Percentiles rank a stretch among this genome's conserved stretches.
Evolutionary conservation across 1,140 invertebrate species (phyloP).

Genomic region (Drosophila arawakana): DNA sequence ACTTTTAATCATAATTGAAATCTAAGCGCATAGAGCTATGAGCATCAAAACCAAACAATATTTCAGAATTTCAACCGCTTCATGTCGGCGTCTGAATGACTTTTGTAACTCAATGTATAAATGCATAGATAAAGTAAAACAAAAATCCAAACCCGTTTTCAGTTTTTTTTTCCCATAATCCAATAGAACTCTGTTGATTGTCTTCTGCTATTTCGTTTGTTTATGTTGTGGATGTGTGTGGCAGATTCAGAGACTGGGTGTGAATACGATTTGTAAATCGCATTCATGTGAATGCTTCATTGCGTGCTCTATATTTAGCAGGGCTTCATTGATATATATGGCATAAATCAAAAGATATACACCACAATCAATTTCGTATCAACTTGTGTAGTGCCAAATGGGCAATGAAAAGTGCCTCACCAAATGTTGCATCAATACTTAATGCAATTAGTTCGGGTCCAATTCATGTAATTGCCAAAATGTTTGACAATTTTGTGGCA

Average conservation of each 20-base stretch:
- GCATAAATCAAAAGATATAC: constrained; percentile 66
- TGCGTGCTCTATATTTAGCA: constrained; percentile 34
- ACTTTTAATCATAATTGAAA: constrained; percentile 60
- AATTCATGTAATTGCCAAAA: constrained; percentile 65
- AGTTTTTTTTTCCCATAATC: constrained; percentile 22
- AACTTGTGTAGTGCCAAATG: constrained; percentile 44
- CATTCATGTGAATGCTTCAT: constrained; percentile 46
- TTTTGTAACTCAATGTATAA: constrained; percentile 14
- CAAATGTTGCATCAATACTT: constrained; percentile 57
- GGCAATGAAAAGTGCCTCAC: constrained; percentile 35
- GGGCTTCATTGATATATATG: constrained; percentile 57
- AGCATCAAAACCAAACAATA: constrained; percentile 33
- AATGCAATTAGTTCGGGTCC: constrained; percentile 80
- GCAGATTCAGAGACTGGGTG: constrained; percentile 21
- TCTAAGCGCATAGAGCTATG: constrained; percentile 19
- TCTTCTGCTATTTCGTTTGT: constrained; percentile 26
- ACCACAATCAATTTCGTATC: constrained; percentile 27
- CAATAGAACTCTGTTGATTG: constrained; percentile 49
- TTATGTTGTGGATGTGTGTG: constrained; percentile 4
- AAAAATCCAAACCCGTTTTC: constrained; percentile 43
- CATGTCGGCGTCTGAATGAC: background rate
- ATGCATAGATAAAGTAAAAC: constrained; percentile 3
- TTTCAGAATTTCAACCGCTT: constrained; percentile 24
- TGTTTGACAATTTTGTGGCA: constrained; percentile 56
- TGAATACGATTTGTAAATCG: constrained; percentile 42